Evolutionary conservation across 2,888 invertebrate genomes (phyloP), one percentile per base, ranked within the genome.

Genomic region (Acrobasis repandana): DNA sequence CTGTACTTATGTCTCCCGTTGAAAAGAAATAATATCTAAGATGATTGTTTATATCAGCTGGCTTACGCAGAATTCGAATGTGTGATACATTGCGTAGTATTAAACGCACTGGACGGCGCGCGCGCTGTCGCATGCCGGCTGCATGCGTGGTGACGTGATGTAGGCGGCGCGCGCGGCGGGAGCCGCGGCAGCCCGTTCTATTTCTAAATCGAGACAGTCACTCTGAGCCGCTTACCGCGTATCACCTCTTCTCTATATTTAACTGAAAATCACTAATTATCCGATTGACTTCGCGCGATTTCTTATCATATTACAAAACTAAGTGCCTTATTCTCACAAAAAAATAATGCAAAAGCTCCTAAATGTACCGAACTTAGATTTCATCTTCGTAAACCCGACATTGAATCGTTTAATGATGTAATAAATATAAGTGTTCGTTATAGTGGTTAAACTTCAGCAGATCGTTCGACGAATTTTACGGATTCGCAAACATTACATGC

Each of bases 151-250:
- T 67, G 38, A 54, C 54, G 54, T 36, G 15, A 28, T 50, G 52
- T 54, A 54, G 68, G 65, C 66, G 68, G 70, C 66, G 65, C 65
- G 66, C 66, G 70, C 67, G 65, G 70, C 67, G 64, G 68, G 67
- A 73, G 71, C 80, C 77, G 77, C 28, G 79, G 80, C 87, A 88
- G 91, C 89, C 88, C 85, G 89, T 84, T 88, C 92, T 91, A 90
- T 90, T 91, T 91, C 92, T 92, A 91, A 88, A 85, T 91, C 75
- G 85, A 91, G 91, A 90, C 90, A 90, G 91, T 91, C 90, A 85
- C 83, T 87, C 86, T 86, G 82, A 77, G 84, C 85, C 79, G 86
- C 85, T 86, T 88, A 87, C 86, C 88, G 90, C 79, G 90, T 85
- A 88, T 82, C 85, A 85, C 82, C 88, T 88, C 83, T 83, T 79